Base-by-base conservation (phyloP, 2,888 invertebrate species). In the Lycocerus yunnanus region DNA sequence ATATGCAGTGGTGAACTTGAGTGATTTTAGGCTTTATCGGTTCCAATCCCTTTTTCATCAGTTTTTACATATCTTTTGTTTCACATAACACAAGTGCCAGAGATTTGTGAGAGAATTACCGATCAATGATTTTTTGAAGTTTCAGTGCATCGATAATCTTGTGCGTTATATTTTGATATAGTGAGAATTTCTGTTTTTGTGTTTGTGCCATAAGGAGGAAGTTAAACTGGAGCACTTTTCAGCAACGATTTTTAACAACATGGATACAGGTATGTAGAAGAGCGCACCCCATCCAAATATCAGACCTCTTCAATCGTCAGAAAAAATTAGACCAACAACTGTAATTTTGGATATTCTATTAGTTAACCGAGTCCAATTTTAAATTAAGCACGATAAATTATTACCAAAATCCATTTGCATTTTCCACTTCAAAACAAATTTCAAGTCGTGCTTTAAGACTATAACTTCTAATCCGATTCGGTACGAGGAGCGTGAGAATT, bases 1-100 rank as follows among this genome's bases (percentile, higher is more conserved):
- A 80, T 79, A 76, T 70, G 76, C 76, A 71, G 65, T 68, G 63
- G 73, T 61, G 60, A 70, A 73, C 43, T 66, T 68, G 68, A 66
- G 43, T 43, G 43, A 43, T 43, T 43, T 43, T 4, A 43, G 43
- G 6, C n/a, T 43, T n/a, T 43, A 43, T 43, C 43, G 43, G 43
- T 43, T 43, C n/a, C 43, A 43, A n/a, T 43, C 43, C 13, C n/a
- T 10, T 24, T 24, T 6, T 43, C n/a, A 4, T 43, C 10, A 67
- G 43, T 13, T 67, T 15, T 15, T 67, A 20, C 65, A 21, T 4
- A 10, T 15, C 10, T 18, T 18, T 11, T 63, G 9, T 18, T 18
- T 8, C 43, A n/a, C 43, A 1, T 5, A 43, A 43, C n/a, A 4
- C 1, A 63, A 63, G 61, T 63, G 61, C n/a, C n/a, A 63, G 1